Evolutionary conservation across 2,888 invertebrate genomes (phyloP).

Genomic region (Amiota minor): DNA sequence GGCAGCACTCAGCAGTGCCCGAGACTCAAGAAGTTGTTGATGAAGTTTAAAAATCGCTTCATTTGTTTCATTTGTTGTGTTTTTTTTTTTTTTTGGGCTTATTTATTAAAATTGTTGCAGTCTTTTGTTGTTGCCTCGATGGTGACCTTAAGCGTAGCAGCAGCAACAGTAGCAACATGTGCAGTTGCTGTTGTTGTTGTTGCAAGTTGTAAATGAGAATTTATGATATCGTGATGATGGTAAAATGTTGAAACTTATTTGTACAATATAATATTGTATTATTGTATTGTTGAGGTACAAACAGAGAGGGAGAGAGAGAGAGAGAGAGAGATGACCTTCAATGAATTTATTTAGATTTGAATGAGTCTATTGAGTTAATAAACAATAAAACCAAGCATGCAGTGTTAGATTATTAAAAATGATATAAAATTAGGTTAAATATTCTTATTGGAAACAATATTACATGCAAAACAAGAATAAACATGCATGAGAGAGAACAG

Average conservation of each 20-base stretch:
- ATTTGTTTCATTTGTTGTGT: not conserved
- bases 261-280: too few species aligned
- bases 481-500: too few species aligned
- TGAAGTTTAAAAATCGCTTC: conserved; percentile 4
- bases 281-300: too few species aligned
- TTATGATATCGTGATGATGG: not conserved
- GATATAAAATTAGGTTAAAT: not conserved
- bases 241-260: too few species aligned
- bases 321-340: too few species aligned
- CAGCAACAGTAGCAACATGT: conserved; percentile 39
- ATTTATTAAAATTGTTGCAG: conserved; percentile 8
- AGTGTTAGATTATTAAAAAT: conserved; percentile 5
- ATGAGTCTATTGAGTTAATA: too few species aligned
- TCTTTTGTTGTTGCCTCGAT: conserved; percentile 21
- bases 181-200: conserved; percentile 29
- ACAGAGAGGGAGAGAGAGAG: too few species aligned
- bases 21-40: not conserved
- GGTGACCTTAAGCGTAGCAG: conserved; percentile 36
- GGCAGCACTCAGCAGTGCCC: too few species aligned
- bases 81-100: not conserved
- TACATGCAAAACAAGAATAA: too few species aligned
- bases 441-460: too few species aligned
- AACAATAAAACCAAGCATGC: too few species aligned
- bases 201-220: conserved; percentile 24
- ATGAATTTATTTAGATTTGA: too few species aligned